Evolutionary conservation across 2,888 invertebrate species (phyloP).

Genomic region (Orchesella flavescens): DNA sequence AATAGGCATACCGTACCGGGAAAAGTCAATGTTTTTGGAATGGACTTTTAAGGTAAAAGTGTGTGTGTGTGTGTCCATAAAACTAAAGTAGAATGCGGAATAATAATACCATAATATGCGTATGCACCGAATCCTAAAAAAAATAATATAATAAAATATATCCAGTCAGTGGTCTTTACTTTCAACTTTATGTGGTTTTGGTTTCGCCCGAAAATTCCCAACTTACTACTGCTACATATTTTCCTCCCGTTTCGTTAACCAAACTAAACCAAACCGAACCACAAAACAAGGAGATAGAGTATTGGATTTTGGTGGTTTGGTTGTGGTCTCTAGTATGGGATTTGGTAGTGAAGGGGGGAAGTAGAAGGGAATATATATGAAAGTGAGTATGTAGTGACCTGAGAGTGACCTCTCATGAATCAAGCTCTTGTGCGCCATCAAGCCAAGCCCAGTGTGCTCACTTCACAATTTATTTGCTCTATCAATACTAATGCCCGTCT

Average conservation of each 20-base stretch:
- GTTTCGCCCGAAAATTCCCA: background rate
- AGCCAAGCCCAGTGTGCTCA: slow-evolving; percentile 13
- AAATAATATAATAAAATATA: too few relatives aligned
- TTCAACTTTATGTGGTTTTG: too few relatives aligned
- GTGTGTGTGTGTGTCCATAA: slow-evolving; percentile 2
- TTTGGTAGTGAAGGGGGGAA: slow-evolving; percentile 35
- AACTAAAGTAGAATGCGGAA: slow-evolving; percentile 28
- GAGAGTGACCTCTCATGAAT: slow-evolving; percentile 71
- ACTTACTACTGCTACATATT: background rate
- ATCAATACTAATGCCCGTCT: slow-evolving; percentile 55
- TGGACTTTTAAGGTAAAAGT: too few relatives aligned
- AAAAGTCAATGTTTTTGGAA: too few relatives aligned
- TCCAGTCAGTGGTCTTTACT: too few relatives aligned
- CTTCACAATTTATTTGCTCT: slow-evolving; percentile 49
- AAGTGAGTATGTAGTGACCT: slow-evolving; percentile 68
- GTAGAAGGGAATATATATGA: slow-evolving; percentile 48
- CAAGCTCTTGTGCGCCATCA: slow-evolving; percentile 66
- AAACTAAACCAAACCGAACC: background rate
- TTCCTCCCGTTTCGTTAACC: background rate
- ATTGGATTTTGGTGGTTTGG: slow-evolving; percentile 18
- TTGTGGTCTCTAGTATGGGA: background rate
- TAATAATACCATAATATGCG: background rate
- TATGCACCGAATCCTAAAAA: background rate
- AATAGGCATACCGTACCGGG: too few relatives aligned
- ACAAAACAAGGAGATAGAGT: slow-evolving; percentile 9